phyloP scores from a whole-genome alignment of 2,888 invertebrate species.

The Idaea dimidiata region DNA sequence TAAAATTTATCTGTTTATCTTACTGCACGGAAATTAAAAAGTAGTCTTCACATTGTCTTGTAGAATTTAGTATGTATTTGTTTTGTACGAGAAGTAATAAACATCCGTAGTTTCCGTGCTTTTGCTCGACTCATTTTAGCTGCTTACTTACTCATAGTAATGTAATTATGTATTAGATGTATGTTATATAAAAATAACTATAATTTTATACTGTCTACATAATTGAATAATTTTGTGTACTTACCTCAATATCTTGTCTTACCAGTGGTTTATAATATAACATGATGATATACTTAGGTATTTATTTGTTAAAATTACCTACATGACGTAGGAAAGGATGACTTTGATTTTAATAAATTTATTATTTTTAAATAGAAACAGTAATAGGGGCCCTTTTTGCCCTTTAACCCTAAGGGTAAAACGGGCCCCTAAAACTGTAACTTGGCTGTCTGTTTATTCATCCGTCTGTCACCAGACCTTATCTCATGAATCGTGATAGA shows the following conservation, averaged over 20 bases:
- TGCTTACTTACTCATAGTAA: neutral
- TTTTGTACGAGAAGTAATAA: neutral
- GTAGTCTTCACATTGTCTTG: neutral
- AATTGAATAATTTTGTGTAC: slow-evolving; percentile 2
- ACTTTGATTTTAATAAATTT: too few species aligned
- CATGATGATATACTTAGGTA: neutral
- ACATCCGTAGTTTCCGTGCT: neutral
- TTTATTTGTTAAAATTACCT: neutral
- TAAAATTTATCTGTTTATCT: neutral
- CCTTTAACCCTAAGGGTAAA: too few species aligned
- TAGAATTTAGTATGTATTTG: neutral
- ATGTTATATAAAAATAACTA: neutral
- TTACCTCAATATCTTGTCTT: neutral
- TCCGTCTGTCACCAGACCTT: too few species aligned
- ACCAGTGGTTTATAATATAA: neutral
- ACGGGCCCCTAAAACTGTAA: too few species aligned
- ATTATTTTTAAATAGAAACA: too few species aligned
- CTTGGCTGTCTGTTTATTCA: too few species aligned
- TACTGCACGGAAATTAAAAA: neutral
- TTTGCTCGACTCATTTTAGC: neutral
- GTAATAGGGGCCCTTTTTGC: too few species aligned
- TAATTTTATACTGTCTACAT: neutral
- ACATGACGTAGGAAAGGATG: neutral
- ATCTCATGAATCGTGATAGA: too few species aligned
- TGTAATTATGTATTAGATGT: neutral